A percentile compares a stretch with the other conserved stretches of the same genome.
Evolutionary conservation across 2,888 invertebrate genomes (phyloP).

Genomic region (Rhagonycha lutea): DNA sequence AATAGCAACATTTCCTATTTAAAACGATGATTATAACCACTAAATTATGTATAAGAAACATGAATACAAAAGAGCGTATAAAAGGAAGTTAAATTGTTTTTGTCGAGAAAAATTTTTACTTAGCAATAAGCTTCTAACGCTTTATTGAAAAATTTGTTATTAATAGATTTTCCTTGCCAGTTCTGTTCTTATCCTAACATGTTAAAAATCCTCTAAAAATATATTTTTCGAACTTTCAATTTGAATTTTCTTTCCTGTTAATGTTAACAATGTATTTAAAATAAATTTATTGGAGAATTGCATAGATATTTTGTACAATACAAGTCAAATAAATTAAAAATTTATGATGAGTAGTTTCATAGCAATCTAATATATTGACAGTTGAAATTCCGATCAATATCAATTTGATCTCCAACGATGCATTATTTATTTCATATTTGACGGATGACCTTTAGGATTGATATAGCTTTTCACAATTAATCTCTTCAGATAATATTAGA

Average conservation of each 20-base stretch:
- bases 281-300: background rate
- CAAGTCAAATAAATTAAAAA: background rate
- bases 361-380: background rate
- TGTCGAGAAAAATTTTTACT: background rate
- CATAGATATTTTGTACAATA: background rate
- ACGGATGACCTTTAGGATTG: constrained; percentile 1
- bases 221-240: background rate
- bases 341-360: background rate
- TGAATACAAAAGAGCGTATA: background rate
- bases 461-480: background rate
- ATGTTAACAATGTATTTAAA: background rate
- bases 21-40: background rate
- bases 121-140: background rate
- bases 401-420: background rate
- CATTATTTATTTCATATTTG: constrained; percentile 1
- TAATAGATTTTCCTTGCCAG: background rate
- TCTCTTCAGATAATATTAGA: background rate
- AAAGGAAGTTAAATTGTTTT: background rate
- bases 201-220: background rate
- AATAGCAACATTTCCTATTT: background rate
- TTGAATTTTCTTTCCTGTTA: background rate
- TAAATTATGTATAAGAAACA: background rate
- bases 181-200: background rate
- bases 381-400: background rate
- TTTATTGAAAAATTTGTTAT: background rate